Evolutionary conservation across 2,888 invertebrate species (phyloP), one percentile per base, ranked within the genome.

Genomic region (Amphimallon solstitiale): DNA sequence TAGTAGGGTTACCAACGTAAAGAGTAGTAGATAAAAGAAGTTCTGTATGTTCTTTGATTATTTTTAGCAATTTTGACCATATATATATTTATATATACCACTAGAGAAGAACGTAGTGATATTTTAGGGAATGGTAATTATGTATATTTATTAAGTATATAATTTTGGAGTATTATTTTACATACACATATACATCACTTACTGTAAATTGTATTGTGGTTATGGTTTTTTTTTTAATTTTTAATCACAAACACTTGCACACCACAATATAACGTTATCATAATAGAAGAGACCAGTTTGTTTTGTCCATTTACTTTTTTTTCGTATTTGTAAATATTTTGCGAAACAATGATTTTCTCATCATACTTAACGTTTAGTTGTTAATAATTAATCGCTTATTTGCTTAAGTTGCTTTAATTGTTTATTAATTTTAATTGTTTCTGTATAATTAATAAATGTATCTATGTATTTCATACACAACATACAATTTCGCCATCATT

Each of bases 401-500:
- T 74, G 78, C 77, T 79, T n/a, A 69, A 75, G 73, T 77, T 79
- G 80, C 80, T 80, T 80, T 77, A 73, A 72, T 78, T 75, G 77
- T 78, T 78, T 70, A 69, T 73, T 73, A 76, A 63, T 54, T 38
- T 54, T 21, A 40, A 40, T 54, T 54, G 19, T 54, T 38, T 54
- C 2, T 51, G 12, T 51, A 17, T 51, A 40, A 52, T 21, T 52
- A 52, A 61, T 37, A 60, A 35, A 21, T 46, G 40, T 35, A 56
- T 43, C 40, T 54, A 37, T 29, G 35, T 60, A 17, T 37, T n/a
- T 12, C 35, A 35, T 35, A 52, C 37, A 52, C 7, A 7, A 43
- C 37, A 37, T 52, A 37, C 17, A n/a, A 21, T n/a, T 9, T 23
- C 14, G 17, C 17, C 54, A 54, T 38, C 12, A 54, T 38, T 21